Percentiles rank a stretch among this genome's conserved stretches.
These are phyloP conservation scores for Agrochola macilenta DNA, from an alignment of 2,888 invertebrate genomes.

Conservation along the genomic window DNA sequence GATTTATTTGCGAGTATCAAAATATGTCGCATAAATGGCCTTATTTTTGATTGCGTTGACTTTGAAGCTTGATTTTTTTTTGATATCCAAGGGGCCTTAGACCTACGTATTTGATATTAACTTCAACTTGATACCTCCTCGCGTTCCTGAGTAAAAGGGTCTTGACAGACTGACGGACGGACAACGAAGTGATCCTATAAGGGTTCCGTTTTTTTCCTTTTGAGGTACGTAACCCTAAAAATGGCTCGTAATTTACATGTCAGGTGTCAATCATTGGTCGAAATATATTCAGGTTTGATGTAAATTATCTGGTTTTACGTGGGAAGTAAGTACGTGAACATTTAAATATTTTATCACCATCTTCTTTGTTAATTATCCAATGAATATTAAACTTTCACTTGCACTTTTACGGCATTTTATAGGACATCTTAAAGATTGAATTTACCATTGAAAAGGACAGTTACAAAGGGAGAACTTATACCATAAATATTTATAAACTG, in stretches of 20 bases:
- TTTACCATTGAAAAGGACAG: not conserved
- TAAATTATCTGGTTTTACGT: conserved; percentile 25
- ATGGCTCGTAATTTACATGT: conserved; percentile 47
- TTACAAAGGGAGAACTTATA: not conserved
- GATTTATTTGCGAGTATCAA: no score
- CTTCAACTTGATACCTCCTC: no score
- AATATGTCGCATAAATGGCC: no score
- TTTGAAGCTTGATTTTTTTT: no score
- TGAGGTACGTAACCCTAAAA: conserved; percentile 12
- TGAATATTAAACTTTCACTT: conserved; percentile 29
- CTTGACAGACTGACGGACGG: no score
- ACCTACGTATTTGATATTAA: no score
- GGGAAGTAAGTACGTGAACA: not conserved
- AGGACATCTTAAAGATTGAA: no score
- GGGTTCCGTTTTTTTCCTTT: no score
- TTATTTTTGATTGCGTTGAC: no score
- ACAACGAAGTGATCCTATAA: no score
- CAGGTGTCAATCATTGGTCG: conserved; percentile 49
- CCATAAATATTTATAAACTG: not conserved
- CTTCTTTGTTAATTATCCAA: conserved; percentile 25
- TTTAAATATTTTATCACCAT: conserved; percentile 1
- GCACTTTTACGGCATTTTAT: not conserved
- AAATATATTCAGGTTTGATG: conserved; percentile 31
- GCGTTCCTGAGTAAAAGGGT: no score
- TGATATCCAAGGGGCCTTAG: no score